Percentiles rank a stretch among this genome's conserved stretches.
Conservation (phyloP, 2,888 invertebrate genomes). For the Caenorhabditis sp. region DNA sequence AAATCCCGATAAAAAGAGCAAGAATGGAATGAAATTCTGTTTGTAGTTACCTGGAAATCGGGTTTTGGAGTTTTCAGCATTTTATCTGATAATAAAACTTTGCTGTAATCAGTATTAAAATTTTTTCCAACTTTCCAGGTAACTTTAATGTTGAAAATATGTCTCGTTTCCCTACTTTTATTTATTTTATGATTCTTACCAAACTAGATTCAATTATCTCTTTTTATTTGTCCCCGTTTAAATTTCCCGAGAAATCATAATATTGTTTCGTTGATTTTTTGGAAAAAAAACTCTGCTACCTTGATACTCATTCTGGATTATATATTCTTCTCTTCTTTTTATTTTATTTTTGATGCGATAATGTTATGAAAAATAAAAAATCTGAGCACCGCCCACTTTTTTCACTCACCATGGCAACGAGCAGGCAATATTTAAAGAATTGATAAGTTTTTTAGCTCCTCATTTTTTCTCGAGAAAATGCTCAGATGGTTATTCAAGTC, state of each 20-base stretch:
- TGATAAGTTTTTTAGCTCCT: not conserved
- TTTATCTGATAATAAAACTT: too few relatives aligned
- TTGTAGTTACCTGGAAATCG: too few relatives aligned
- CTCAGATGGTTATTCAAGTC: slow-evolving; percentile 26
- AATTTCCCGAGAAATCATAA: too few relatives aligned
- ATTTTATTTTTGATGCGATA: not conserved
- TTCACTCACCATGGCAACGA: not conserved
- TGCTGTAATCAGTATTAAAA: too few relatives aligned
- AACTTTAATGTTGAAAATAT: too few relatives aligned
- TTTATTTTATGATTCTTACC: too few relatives aligned
- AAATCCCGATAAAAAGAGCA: slow-evolving; percentile 6
- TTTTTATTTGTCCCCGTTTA: too few relatives aligned
- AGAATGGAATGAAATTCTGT: not conserved
- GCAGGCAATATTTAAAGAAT: not conserved
- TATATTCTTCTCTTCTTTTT: not conserved
- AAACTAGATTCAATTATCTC: too few relatives aligned
- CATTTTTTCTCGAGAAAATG: slow-evolving; percentile 8
- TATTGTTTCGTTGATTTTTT: not conserved
- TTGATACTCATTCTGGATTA: not conserved
- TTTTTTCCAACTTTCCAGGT: too few relatives aligned
- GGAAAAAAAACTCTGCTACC: not conserved
- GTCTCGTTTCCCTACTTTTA: too few relatives aligned
- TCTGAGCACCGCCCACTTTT: not conserved
- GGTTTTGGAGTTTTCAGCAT: too few relatives aligned
- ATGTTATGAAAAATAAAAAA: not conserved